These are phyloP conservation scores for Plectrocnemia conspersa DNA, from an alignment of 1,140 invertebrate species.

Conservation along the genomic window DNA sequence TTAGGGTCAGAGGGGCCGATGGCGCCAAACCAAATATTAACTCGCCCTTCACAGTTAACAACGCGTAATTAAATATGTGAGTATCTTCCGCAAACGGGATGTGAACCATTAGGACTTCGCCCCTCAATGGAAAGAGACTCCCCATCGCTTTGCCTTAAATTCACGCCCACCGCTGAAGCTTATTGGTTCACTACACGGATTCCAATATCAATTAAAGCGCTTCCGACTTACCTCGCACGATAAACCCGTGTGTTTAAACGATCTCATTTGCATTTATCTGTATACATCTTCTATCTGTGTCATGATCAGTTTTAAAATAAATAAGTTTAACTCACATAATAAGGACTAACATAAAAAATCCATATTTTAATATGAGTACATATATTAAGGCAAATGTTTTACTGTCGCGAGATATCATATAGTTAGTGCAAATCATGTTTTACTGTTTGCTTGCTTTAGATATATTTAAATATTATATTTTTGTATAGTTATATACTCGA, in stretches of 20 bases:
- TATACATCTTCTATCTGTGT: no score
- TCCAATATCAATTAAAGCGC: conserved; percentile 4
- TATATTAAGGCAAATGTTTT: no score
- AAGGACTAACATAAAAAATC: no score
- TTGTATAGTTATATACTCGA: no score
- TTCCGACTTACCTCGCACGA: not conserved
- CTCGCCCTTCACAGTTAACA: not conserved
- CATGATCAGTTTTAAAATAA: no score
- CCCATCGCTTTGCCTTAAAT: not conserved
- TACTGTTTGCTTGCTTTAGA: no score
- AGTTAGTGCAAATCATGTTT: no score
- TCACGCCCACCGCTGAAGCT: not conserved
- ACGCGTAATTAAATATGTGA: conserved; percentile 4
- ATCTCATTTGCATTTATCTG: not conserved
- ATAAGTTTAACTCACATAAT: no score
- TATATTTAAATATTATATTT: no score
- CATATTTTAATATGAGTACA: no score
- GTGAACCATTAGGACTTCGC: conserved; percentile 1
- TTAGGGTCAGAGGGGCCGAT: no score
- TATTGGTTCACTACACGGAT: not conserved
- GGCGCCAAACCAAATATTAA: conserved; percentile 4
- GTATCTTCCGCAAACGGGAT: not conserved
- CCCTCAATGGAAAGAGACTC: not conserved
- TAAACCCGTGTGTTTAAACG: not conserved
- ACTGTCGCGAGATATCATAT: no score